Percentiles rank a stretch among this genome's conserved stretches.
Evolutionary conservation across 2,888 invertebrate species (phyloP).

Genomic region (Metopia argyrocephala): DNA sequence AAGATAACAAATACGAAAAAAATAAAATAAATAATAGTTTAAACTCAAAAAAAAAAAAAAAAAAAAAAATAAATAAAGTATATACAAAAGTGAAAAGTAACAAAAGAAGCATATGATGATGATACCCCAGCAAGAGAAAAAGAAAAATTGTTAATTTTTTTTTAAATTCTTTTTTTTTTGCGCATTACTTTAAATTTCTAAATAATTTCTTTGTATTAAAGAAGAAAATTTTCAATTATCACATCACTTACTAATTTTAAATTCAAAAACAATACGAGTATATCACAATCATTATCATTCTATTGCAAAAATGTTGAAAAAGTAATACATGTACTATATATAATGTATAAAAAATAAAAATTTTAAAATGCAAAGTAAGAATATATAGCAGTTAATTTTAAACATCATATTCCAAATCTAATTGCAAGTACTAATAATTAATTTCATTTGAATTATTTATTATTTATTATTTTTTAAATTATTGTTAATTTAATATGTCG

Average conservation of each 20-base stretch:
- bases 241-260: slow-evolving; percentile 31
- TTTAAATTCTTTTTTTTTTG: slow-evolving; percentile 1
- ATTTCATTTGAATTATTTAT: too few relatives aligned
- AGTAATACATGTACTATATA: too few relatives aligned
- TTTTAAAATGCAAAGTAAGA: too few relatives aligned
- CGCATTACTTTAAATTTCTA: slow-evolving; percentile 43
- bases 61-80: slow-evolving; percentile 19
- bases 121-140: neutral
- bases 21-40: slow-evolving; percentile 10
- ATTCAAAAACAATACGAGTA: neutral
- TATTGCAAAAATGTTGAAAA: neutral
- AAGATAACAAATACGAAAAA: slow-evolving; percentile 33
- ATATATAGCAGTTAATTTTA: too few relatives aligned
- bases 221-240: slow-evolving; percentile 45
- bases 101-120: neutral
- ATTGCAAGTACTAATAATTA: too few relatives aligned
- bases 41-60: neutral
- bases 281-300: neutral
- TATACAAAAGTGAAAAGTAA: neutral
- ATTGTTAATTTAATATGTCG: too few relatives aligned
- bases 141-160: neutral
- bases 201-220: neutral
- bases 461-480: too few relatives aligned
- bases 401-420: too few relatives aligned
- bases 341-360: too few relatives aligned